These are phyloP conservation scores for Hyperoplus lanceolatus DNA, from an alignment of 2,797 vertebrate species.

Conservation along the genomic window DNA sequence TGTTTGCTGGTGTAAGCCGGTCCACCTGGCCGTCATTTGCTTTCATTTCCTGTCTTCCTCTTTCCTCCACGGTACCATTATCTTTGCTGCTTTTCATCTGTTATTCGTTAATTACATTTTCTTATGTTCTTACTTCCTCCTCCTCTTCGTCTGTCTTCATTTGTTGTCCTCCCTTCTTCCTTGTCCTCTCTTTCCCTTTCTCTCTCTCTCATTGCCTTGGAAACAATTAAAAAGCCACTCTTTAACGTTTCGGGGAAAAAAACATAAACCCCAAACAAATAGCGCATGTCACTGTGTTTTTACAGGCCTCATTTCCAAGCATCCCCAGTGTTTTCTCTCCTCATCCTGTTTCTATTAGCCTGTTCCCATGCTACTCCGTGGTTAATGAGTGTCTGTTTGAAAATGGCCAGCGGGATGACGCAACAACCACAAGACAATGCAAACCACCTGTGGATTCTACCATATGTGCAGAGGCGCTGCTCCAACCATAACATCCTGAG, in stretches of 20 bases:
- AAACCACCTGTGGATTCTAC: slow-evolving; percentile 43
- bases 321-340: slow-evolving; percentile 40
- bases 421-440: slow-evolving; percentile 51
- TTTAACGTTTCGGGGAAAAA: not conserved
- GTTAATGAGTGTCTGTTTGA: slow-evolving; percentile 34
- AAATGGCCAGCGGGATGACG: slow-evolving; percentile 21
- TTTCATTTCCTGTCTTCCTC: slow-evolving; percentile 9
- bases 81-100: not conserved
- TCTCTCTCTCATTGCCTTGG: not conserved
- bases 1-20: not conserved
- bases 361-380: slow-evolving; percentile 50
- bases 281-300: slow-evolving; percentile 48
- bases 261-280: slow-evolving; percentile 23
- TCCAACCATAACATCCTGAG: slow-evolving; percentile 54
- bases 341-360: slow-evolving; percentile 70
- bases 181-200: not conserved
- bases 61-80: not conserved
- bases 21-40: slow-evolving; percentile 8
- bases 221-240: slow-evolving; percentile 3
- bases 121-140: not conserved
- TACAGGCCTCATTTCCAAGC: slow-evolving; percentile 45
- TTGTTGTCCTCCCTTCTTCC: not conserved
- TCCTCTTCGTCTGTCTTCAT: not conserved
- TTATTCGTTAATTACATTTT: not conserved
- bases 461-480: not conserved